Conservation (phyloP, 2,113 vertebrate species). For the Trematocara variabile region DNA sequence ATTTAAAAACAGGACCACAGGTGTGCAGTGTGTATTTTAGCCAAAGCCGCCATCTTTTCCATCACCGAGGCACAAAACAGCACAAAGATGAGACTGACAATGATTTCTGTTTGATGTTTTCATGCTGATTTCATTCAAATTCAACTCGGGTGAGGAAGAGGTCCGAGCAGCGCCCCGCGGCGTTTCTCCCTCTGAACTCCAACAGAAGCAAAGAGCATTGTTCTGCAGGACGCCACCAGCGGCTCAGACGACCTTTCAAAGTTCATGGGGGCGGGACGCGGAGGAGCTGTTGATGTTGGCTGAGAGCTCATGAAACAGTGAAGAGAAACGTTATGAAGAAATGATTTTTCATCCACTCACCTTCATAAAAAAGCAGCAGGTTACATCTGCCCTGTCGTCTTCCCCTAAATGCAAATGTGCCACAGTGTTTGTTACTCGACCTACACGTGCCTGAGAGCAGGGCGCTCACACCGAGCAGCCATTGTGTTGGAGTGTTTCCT, state of each 20-base stretch:
- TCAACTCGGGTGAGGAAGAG: neutral
- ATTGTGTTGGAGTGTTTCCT: neutral
- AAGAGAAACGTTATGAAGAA: neutral
- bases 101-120: neutral
- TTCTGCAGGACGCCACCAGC: neutral
- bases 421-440: neutral
- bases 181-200: neutral
- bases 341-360: neutral
- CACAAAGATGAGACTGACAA: neutral
- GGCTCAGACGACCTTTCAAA: neutral
- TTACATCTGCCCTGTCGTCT: neutral
- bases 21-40: neutral
- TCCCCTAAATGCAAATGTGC: neutral
- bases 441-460: neutral
- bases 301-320: neutral
- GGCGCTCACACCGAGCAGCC: neutral
- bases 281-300: neutral
- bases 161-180: neutral
- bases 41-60: neutral
- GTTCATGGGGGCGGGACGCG: neutral
- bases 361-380: neutral
- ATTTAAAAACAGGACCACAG: neutral
- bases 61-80: rapidly evolving
- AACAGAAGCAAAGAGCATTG: neutral
- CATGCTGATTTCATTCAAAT: neutral